Evolutionary conservation across 2,113 vertebrate genomes (phyloP).

Genomic region (Manacus vitellinus): DNA sequence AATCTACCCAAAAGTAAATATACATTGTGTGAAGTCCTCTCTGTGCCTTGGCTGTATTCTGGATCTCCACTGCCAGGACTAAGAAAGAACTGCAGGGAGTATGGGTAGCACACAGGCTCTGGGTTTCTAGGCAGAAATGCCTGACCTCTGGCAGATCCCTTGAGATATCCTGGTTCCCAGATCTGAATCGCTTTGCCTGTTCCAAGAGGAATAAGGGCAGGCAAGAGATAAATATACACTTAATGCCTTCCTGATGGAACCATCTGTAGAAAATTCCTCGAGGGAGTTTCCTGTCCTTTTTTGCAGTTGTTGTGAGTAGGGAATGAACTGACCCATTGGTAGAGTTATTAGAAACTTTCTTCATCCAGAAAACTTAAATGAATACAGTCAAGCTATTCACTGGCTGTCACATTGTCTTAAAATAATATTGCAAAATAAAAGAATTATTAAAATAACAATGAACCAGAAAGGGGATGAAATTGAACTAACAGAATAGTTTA

Average conservation of each 20-base stretch:
- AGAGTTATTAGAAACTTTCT: constrained; percentile 12
- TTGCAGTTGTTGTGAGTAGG: not conserved
- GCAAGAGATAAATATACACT: constrained; percentile 63
- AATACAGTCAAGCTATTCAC: not conserved
- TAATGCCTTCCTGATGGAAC: constrained; percentile 64
- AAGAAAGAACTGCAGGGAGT: constrained; percentile 6
- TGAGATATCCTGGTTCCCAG: constrained; percentile 50
- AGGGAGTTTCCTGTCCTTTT: constrained; percentile 53
- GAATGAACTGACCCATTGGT: constrained; percentile 8
- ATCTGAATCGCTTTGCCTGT: not conserved
- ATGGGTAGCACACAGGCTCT: not conserved
- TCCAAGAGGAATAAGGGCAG: constrained; percentile 30
- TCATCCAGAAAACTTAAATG: not conserved
- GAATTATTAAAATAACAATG: constrained; percentile 53
- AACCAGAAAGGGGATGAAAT: constrained; percentile 13
- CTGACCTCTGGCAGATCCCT: constrained; percentile 58
- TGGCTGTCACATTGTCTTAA: not conserved
- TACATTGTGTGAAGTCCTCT: not conserved
- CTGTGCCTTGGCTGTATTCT: not conserved
- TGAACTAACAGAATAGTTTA: not conserved
- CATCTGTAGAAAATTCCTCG: constrained; percentile 46
- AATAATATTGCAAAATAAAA: constrained; percentile 59
- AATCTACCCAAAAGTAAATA: constrained; percentile 29
- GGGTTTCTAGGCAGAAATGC: constrained; percentile 35
- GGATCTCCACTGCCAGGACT: not conserved